These are phyloP conservation scores for Globia sparganii DNA, from an alignment of 2,888 invertebrate species.

Conservation along the genomic window DNA sequence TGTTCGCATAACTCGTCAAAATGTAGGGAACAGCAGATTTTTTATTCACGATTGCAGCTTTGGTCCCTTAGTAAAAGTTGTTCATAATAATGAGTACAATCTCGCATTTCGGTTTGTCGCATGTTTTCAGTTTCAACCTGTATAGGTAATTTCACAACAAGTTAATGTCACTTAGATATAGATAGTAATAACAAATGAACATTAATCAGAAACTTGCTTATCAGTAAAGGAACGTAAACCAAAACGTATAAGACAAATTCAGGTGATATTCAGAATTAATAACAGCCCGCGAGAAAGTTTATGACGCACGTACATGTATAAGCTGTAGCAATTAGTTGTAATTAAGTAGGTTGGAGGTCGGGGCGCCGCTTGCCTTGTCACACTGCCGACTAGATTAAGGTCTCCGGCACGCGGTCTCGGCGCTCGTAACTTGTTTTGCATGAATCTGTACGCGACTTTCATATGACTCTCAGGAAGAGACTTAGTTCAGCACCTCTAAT, in stretches of 20 bases:
- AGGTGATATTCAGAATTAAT: conserved; percentile 81
- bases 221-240: conserved; percentile 60
- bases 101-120: too few species aligned
- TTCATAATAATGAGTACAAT: too few species aligned
- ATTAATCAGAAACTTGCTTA: conserved; percentile 61
- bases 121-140: too few species aligned
- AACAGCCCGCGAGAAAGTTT: conserved; percentile 81
- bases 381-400: conserved; percentile 86
- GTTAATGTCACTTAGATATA: conserved; percentile 22
- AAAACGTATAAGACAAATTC: conserved; percentile 73
- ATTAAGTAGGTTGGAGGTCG: conserved; percentile 85
- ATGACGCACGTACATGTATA: conserved; percentile 84
- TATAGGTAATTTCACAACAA: conserved; percentile 20
- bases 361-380: conserved; percentile 78
- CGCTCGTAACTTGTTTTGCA: conserved; percentile 88
- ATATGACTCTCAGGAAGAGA: conserved; percentile 85
- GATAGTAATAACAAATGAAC: conserved; percentile 43
- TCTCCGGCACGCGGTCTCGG: conserved; percentile 81
- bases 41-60: too few species aligned
- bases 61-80: too few species aligned
- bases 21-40: too few species aligned
- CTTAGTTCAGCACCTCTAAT: conserved; percentile 87
- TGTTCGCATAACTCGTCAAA: too few species aligned
- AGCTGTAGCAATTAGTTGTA: conserved; percentile 88
- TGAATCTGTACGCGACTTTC: conserved; percentile 88